Base-by-base conservation (phyloP, 2,113 vertebrate species). In the Saimiri boliviensis region DNA sequence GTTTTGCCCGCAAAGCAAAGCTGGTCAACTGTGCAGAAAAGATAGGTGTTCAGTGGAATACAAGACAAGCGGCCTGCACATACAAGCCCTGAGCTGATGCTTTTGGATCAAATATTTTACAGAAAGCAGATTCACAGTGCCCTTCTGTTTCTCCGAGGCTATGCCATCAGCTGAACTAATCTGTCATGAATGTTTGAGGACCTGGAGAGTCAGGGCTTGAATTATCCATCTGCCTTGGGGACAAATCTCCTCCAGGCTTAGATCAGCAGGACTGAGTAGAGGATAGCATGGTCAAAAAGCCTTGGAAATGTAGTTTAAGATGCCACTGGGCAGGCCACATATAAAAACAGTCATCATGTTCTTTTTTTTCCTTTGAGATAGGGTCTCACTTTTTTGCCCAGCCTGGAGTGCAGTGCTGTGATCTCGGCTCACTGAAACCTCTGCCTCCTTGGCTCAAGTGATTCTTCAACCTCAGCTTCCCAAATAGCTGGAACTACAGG, bases 41-140 rank as follows among this genome's bases (percentile, higher is more conserved):
- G 0, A 79, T 49, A 0, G 0, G 81, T 40, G 27, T 60, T 84
- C 8, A 0, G 6, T 4, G 16, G 10, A 52, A 5, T 0, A 25
- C 13, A 14, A 32, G 73, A 45, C 49, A 77, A 80, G 40, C 86
- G 89, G 80, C 47, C 84, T 71, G 42, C 27, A n/a, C 2, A 2
- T 0, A 0, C 0, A 13, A 66, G 37, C 0, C 0, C 86, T 42
- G n/a, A 45, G 93, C 45, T 16, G 56, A 66, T 40, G 23, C 12
- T 94, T 80, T 45, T 58, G 17, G 93, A 56, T 49, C 27, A 21
- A 3, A 60, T 21, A 74, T 60, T 76, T 91, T 58, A 90, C n/a
- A 16, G 74, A 70, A 81, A 37, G n/a, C 74, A 47, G 86, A 85
- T 30, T 8, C 73, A 14, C 6, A 68, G 40, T 0, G 11, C 42